Percentiles rank a stretch among this genome's conserved stretches.
Evolutionary conservation across 2,797 vertebrate genomes (phyloP).

Genomic region (Thaleichthys pacificus): DNA sequence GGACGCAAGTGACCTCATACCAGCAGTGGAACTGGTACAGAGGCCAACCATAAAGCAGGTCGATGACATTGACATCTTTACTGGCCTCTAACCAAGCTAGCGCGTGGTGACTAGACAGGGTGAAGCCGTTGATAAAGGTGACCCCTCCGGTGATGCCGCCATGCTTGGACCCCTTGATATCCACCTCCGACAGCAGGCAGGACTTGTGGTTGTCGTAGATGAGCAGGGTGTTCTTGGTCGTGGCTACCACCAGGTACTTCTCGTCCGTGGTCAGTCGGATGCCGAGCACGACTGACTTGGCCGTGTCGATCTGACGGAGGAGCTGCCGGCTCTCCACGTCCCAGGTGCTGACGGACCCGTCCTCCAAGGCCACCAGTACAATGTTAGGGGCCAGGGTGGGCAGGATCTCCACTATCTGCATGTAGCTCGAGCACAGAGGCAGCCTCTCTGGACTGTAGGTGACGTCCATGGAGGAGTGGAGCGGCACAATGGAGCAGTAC

Average conservation of each 20-base stretch:
- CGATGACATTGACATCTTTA: constrained; percentile 96
- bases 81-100: constrained; percentile 98
- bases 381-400: constrained; percentile 92
- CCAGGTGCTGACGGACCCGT: constrained; percentile 98
- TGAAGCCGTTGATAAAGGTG: constrained; percentile 96
- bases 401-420: constrained; percentile 95
- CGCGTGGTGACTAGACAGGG: constrained; percentile 90
- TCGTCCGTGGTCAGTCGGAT: constrained; percentile 92
- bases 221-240: constrained; percentile 95
- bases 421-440: constrained; percentile 90
- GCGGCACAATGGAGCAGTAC: constrained; percentile 97
- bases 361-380: constrained; percentile 92
- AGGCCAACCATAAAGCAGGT: constrained; percentile 95
- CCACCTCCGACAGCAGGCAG: constrained; percentile 95
- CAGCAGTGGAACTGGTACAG: constrained; percentile 99
- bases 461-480: constrained; percentile 98
- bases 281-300: constrained; percentile 92
- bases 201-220: constrained; percentile 98
- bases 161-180: constrained; percentile 96
- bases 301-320: constrained; percentile 92
- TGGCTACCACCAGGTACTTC: constrained; percentile 96
- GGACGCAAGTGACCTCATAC: constrained; percentile 98
- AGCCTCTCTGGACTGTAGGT: constrained; percentile 95
- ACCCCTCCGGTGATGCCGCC: constrained; percentile 83
- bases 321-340: constrained; percentile 93